These are phyloP conservation scores for Saxicola maurus DNA, from an alignment of 2,797 vertebrate species.

Conservation along the genomic window DNA sequence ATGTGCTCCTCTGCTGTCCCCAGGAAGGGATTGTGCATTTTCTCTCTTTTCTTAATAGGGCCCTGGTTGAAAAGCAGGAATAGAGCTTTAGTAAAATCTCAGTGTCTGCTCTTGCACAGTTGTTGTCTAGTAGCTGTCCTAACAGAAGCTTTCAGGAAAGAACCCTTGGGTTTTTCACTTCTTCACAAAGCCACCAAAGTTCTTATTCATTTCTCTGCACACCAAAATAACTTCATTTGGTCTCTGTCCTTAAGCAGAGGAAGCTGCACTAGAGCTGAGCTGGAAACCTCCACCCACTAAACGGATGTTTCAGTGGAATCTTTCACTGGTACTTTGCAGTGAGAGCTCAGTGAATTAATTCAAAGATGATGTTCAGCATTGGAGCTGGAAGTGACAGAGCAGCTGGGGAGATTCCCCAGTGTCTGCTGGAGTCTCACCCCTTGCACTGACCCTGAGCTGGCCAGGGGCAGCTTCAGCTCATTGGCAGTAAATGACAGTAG, in stretches of 20 bases:
- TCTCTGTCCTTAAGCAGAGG: not conserved
- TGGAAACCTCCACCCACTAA: not conserved
- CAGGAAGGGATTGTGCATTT: not conserved
- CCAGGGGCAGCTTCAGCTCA: not conserved
- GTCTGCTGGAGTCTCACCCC: not conserved
- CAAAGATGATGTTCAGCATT: not conserved
- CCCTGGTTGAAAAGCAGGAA: not conserved
- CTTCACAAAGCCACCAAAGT: not conserved
- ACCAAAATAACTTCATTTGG: not conserved
- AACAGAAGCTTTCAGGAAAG: not conserved
- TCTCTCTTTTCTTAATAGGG: fast-evolving
- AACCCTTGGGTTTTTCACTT: not conserved
- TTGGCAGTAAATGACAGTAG: fast-evolving
- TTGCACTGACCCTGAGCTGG: not conserved
- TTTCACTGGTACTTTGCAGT: not conserved
- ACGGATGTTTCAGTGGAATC: not conserved
- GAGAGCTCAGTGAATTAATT: not conserved
- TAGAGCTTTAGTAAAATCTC: not conserved
- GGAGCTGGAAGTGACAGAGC: not conserved
- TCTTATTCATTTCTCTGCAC: not conserved
- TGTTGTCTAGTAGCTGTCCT: not conserved
- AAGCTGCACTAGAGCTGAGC: not conserved
- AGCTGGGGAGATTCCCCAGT: not conserved
- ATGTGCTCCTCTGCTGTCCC: not conserved
- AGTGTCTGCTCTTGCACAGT: fast-evolving